Conservation (phyloP, 1,140 invertebrate species). For the Drosophila persimilis region DNA sequence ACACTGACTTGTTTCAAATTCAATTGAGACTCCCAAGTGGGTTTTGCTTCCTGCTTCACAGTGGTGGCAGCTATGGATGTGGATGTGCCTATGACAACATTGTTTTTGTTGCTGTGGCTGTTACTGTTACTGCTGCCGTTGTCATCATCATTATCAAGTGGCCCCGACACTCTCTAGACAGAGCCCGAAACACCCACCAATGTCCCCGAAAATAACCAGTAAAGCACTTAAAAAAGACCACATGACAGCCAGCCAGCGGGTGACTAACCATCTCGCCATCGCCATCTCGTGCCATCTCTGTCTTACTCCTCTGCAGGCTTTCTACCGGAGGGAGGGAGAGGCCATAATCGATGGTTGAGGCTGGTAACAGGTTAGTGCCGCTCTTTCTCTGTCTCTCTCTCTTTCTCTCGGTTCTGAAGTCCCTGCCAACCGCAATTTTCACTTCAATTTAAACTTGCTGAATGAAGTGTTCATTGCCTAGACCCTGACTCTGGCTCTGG, state of each 20-base stretch:
- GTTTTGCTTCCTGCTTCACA: background rate
- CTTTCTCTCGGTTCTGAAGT: slow-evolving; percentile 25
- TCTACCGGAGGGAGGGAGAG: background rate
- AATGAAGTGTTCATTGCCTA: slow-evolving; percentile 58
- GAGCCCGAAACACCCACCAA: slow-evolving; percentile 40
- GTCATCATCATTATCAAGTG: slow-evolving; percentile 76
- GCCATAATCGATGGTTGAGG: slow-evolving; percentile 55
- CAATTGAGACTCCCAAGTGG: slow-evolving; percentile 38
- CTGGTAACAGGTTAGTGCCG: background rate
- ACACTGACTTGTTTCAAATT: slow-evolving; percentile 36
- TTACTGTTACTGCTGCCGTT: slow-evolving; percentile 43
- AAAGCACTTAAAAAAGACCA: slow-evolving; percentile 76
- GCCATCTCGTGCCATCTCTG: background rate
- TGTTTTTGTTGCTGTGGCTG: slow-evolving; percentile 12
- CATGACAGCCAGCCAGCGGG: slow-evolving; percentile 59
- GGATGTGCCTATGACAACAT: slow-evolving; percentile 34
- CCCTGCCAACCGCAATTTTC: slow-evolving; percentile 57
- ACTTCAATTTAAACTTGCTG: slow-evolving; percentile 68
- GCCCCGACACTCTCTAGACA: slow-evolving; percentile 40
- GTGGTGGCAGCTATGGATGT: background rate
- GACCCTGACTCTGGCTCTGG: background rate
- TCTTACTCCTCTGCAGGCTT: background rate
- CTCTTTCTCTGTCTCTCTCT: slow-evolving; percentile 30
- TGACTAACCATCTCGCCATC: slow-evolving; percentile 10
- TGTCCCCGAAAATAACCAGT: slow-evolving; percentile 66